Evolutionary conservation across 1,140 invertebrate species (phyloP), one percentile per base, ranked within the genome.

Genomic region (Lethrus apterus): DNA sequence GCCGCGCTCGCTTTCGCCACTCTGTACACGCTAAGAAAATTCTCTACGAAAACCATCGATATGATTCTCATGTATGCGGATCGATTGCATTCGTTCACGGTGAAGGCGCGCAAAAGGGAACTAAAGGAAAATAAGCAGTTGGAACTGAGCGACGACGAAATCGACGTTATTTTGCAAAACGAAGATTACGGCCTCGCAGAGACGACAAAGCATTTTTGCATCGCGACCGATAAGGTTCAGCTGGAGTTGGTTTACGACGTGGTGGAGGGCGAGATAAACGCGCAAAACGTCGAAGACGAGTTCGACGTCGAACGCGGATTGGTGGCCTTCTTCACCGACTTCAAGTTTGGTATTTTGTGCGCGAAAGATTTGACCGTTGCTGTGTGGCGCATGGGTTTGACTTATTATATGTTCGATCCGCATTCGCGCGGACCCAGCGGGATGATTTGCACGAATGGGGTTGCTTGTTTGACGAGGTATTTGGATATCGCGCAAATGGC

Each of bases 31-130:
- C 34, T 60, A 11, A 47, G 44, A 7, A 59, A 59, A 29, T 74
- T 72, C 63, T 70, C 66, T 47, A 52, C 62, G 3, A 31, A 58
- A 1, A 59, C 71, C 1, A 38, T 74, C 0, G 71, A 75, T 53
- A 64, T 63, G 4, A 67, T 75, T 29, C 48, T 74, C 3, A 69
- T 69, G 48, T 75, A 74, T 29, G 73, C 72, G 1, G 73, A 76
- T 55, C 52, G 72, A 1, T 55, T 75, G 3, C 67, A 68, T 44
- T 71, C 68, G 5, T 50, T 52, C 15, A 50, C 57, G 8, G 53
- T 52, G 36, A 56, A 46, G n/a, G 24, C 43, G 17, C 45, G 55
- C 19, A 53, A 49, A 0, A 58, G 66, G 50, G 68, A 70, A 3
- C 26, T 72, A 19, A 58, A 61, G 0, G 48, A 50, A 0, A 65